Conservation (phyloP, 1,140 invertebrate genomes). For the Heliconius congener region DNA sequence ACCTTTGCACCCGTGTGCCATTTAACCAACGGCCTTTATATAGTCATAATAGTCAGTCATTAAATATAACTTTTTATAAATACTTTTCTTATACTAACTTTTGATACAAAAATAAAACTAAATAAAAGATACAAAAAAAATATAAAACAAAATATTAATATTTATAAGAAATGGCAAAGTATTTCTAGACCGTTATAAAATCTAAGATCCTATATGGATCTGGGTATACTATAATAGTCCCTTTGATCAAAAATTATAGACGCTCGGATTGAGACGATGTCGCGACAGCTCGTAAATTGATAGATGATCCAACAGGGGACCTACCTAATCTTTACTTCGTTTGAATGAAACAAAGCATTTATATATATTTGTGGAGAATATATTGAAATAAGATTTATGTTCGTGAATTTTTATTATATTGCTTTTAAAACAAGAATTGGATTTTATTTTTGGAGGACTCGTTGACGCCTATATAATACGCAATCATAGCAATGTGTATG, state of each 20-base stretch:
- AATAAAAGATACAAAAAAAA: background rate
- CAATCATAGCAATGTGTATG: no score
- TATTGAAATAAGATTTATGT: background rate
- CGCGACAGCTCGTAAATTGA: slow-evolving; percentile 50
- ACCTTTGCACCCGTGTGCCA: no score
- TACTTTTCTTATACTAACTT: no score
- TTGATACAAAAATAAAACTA: no score
- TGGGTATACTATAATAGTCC: slow-evolving; percentile 1
- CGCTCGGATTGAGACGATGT: slow-evolving; percentile 52
- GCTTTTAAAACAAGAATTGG: no score
- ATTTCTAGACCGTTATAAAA: background rate
- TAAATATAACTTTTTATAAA: no score
- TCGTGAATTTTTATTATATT: background rate
- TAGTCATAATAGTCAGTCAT: no score
- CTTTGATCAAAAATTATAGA: slow-evolving; percentile 17
- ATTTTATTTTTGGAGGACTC: no score
- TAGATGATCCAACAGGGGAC: slow-evolving; percentile 47
- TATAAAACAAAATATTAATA: background rate
- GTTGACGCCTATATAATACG: no score
- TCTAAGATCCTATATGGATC: slow-evolving; percentile 1
- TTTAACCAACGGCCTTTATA: no score
- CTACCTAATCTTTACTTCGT: slow-evolving; percentile 38
- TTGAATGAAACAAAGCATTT: slow-evolving; percentile 5
- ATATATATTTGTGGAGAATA: background rate
- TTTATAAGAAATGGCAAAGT: background rate